These are phyloP conservation scores for Limnephilus rhombicus DNA, from an alignment of 2,888 invertebrate genomes.

Conservation along the genomic window DNA sequence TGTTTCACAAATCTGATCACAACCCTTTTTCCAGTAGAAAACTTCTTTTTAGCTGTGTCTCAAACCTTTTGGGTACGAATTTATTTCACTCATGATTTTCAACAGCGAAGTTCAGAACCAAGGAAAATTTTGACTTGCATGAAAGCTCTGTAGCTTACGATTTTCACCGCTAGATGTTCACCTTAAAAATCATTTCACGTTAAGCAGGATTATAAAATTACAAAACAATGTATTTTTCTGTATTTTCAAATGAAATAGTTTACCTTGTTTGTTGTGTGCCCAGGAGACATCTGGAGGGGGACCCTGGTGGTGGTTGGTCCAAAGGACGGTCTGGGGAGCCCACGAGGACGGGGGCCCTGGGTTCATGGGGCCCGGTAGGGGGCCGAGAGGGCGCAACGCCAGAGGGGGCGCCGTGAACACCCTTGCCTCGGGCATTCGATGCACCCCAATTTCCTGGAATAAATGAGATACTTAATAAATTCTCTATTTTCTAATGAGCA, in stretches of 20 bases:
- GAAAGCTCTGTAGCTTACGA: background rate
- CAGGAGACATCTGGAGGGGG: slow-evolving; percentile 41
- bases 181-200: background rate
- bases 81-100: background rate
- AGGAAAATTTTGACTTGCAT: background rate
- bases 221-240: too few relatives aligned
- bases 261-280: slow-evolving; percentile 53
- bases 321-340: slow-evolving; percentile 46
- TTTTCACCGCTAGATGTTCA: slow-evolving; percentile 16
- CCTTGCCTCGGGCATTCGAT: slow-evolving; percentile 50
- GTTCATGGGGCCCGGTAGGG: background rate
- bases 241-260: background rate
- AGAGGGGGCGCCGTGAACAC: slow-evolving; percentile 63
- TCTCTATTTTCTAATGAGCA: background rate
- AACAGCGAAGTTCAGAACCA: background rate
- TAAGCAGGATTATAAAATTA: too few relatives aligned
- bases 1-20: too few relatives aligned
- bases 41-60: background rate
- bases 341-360: slow-evolving; percentile 24
- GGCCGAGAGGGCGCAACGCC: slow-evolving; percentile 59
- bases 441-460: slow-evolving; percentile 60
- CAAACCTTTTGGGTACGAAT: background rate
- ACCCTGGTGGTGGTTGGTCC: slow-evolving; percentile 34
- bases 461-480: background rate
- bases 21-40: background rate